Evolutionary conservation across 2,888 invertebrate species (phyloP).

Genomic region (Ecdyonurus torrentis): DNA sequence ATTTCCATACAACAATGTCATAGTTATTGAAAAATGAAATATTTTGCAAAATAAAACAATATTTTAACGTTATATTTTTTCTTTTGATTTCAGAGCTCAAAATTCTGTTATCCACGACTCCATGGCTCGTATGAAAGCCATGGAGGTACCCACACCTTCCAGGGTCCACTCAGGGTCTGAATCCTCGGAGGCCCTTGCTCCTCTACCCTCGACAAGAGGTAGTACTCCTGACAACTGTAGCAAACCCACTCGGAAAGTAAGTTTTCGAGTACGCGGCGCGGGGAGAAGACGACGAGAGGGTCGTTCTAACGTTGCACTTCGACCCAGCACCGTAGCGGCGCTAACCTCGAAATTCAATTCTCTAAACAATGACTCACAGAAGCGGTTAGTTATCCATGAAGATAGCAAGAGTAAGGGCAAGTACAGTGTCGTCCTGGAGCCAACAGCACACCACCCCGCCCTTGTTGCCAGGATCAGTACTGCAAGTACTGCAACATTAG

Average conservation of each 20-base stretch:
- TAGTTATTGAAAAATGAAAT: no score
- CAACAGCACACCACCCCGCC: neutral
- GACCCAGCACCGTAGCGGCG: neutral
- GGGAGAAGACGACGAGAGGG: neutral
- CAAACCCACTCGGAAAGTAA: no score
- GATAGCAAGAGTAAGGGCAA: neutral
- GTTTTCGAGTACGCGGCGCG: conserved; percentile 1
- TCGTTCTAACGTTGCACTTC: neutral
- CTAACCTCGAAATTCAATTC: neutral
- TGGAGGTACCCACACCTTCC: neutral
- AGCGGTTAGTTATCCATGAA: neutral
- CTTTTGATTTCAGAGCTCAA: neutral
- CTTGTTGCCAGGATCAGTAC: neutral
- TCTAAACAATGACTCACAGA: neutral
- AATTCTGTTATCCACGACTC: neutral
- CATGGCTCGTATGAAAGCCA: neutral
- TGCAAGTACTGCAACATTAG: neutral
- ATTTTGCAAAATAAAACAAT: no score
- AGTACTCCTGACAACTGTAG: no score
- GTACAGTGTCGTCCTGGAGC: neutral
- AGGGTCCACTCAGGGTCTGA: neutral
- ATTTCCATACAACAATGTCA: no score
- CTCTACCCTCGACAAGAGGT: neutral
- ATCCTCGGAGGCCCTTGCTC: neutral
- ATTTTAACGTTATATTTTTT: no score